Percentiles rank a stretch among this genome's conserved stretches.
These are phyloP conservation scores for Agrilus cyanescens DNA, from an alignment of 2,888 invertebrate genomes.

Conservation along the genomic window DNA sequence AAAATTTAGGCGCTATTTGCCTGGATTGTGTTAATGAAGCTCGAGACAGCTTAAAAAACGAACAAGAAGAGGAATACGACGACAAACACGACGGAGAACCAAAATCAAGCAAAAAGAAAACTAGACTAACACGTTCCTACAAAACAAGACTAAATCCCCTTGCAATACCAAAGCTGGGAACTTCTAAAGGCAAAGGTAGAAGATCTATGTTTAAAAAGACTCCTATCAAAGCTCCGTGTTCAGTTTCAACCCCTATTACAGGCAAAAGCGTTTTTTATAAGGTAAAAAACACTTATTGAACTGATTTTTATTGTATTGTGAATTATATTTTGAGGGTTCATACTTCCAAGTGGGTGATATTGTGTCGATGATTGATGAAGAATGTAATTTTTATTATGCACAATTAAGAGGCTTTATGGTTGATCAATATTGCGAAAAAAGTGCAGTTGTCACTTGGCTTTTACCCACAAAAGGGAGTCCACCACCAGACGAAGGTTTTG, in stretches of 20 bases:
- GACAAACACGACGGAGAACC: slow-evolving; percentile 30
- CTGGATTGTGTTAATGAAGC: slow-evolving; percentile 57
- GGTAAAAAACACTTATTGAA: slow-evolving; percentile 28
- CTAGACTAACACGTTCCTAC: slow-evolving; percentile 42
- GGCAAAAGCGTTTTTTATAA: slow-evolving; percentile 69
- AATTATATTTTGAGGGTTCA: slow-evolving; percentile 41
- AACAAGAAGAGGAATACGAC: slow-evolving; percentile 26
- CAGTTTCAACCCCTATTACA: slow-evolving; percentile 71
- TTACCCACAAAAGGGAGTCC: slow-evolving; percentile 75
- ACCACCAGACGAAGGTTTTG: slow-evolving; percentile 65
- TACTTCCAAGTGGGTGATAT: slow-evolving; percentile 88
- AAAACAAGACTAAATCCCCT: slow-evolving; percentile 36
- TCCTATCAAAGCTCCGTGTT: slow-evolving; percentile 68
- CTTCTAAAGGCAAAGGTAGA: slow-evolving; percentile 60
- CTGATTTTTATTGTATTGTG: slow-evolving; percentile 1
- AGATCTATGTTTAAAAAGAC: slow-evolving; percentile 67
- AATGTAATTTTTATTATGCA: slow-evolving; percentile 72
- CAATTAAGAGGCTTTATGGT: slow-evolving; percentile 81
- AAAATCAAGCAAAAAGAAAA: slow-evolving; percentile 47
- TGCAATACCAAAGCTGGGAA: slow-evolving; percentile 31
- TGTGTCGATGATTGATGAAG: slow-evolving; percentile 69
- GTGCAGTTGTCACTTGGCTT: slow-evolving; percentile 85
- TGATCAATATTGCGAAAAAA: slow-evolving; percentile 88
- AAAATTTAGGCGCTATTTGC: slow-evolving; percentile 60
- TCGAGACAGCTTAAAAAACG: slow-evolving; percentile 30